Evolutionary conservation across 1,140 invertebrate species (phyloP).

Genomic region (Semibalanus balanoides): DNA sequence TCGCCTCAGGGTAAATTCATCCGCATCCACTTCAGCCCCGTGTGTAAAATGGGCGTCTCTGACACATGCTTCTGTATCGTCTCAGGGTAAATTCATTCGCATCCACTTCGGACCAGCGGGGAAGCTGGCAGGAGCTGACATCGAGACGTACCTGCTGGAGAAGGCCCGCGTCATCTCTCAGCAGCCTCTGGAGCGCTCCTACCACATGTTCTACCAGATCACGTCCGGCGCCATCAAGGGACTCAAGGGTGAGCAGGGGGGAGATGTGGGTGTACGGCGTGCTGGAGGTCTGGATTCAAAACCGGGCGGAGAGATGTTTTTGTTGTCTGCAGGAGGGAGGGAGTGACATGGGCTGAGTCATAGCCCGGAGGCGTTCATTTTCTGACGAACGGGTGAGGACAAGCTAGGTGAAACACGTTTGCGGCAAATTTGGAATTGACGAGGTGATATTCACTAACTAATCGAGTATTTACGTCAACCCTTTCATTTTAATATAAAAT

Average conservation of each 20-base stretch:
- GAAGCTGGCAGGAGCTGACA: slow-evolving; percentile 55
- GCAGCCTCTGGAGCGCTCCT: slow-evolving; percentile 76
- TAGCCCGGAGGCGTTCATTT: background rate
- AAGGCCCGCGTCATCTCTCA: slow-evolving; percentile 59
- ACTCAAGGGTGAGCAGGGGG: background rate
- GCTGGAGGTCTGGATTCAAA: no score
- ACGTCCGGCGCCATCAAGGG: slow-evolving; percentile 14
- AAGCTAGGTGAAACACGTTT: background rate
- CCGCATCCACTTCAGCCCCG: slow-evolving; percentile 71
- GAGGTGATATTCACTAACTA: no score
- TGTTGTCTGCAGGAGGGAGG: no score
- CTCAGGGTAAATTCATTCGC: slow-evolving; percentile 41
- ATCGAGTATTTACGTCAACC: no score
- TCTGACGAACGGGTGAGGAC: background rate
- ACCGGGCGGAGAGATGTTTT: no score
- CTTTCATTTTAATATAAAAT: no score
- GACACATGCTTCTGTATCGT: slow-evolving; percentile 23
- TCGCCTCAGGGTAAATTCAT: no score
- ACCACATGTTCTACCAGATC: slow-evolving; percentile 87
- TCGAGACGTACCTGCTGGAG: slow-evolving; percentile 50
- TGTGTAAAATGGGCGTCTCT: slow-evolving; percentile 62
- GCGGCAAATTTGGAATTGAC: background rate
- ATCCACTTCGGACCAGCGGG: slow-evolving; percentile 81
- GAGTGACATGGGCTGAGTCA: no score
- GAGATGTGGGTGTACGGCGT: no score